Percentiles rank a stretch among this genome's conserved stretches.
Evolutionary conservation across 2,797 vertebrate genomes (phyloP).

Genomic region (Odontamblyopus rebecca): DNA sequence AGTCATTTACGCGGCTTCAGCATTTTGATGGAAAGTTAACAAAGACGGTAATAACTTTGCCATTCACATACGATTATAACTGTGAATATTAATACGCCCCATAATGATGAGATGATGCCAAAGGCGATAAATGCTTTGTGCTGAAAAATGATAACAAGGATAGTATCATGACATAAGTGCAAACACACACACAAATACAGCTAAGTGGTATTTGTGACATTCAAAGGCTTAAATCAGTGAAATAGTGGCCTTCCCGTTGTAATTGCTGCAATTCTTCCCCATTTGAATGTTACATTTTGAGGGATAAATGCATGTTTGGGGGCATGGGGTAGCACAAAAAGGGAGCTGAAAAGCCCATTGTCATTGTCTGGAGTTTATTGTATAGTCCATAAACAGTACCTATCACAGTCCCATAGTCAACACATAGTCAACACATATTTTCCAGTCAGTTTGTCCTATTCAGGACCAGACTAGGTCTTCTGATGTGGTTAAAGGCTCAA

Average conservation of each 20-base stretch:
- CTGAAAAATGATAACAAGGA: neutral
- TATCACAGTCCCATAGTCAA: too few species aligned
- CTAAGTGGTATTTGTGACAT: neutral
- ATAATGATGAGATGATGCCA: neutral
- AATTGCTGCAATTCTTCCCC: neutral
- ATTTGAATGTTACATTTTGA: neutral
- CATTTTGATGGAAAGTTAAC: slow-evolving; percentile 21
- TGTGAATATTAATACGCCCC: neutral
- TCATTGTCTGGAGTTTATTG: too few species aligned
- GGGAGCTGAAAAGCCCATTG: too few species aligned
- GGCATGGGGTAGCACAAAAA: too few species aligned
- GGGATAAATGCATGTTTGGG: neutral
- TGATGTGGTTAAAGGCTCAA: too few species aligned
- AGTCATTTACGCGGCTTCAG: slow-evolving; percentile 1
- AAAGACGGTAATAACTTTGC: slow-evolving; percentile 13
- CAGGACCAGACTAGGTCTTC: too few species aligned
- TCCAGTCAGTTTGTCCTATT: too few species aligned
- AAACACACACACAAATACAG: neutral
- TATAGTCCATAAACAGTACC: too few species aligned
- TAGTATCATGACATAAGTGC: neutral
- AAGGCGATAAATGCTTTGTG: neutral
- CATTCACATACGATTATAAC: slow-evolving; percentile 5
- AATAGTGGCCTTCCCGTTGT: neutral
- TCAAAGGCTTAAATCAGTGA: neutral
- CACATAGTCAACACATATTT: too few species aligned